Conservation (phyloP, 2,888 invertebrate species). For the Pyrgus malvae region DNA sequence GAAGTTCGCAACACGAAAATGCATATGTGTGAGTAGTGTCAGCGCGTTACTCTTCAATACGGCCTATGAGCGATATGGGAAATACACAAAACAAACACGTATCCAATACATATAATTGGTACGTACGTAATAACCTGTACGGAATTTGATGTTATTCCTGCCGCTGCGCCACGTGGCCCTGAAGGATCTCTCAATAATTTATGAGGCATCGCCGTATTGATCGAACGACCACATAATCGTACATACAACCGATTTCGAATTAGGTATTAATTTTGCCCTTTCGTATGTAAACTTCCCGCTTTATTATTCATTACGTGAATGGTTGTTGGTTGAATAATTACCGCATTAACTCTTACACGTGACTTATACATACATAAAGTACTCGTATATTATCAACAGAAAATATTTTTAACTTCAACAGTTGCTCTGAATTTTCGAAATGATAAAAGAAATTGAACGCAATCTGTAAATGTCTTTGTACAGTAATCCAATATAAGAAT, state of each 20-base stretch:
- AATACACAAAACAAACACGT: background rate
- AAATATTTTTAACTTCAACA: too few relatives aligned
- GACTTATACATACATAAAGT: too few relatives aligned
- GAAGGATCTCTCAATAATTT: slow-evolving; percentile 12
- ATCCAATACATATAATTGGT: background rate
- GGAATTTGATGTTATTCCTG: background rate
- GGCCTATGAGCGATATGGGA: too few relatives aligned
- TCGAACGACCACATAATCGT: background rate
- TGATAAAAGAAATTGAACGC: too few relatives aligned
- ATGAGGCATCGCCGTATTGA: slow-evolving; percentile 11
- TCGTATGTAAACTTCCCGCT: slow-evolving; percentile 1
- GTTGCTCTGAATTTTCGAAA: too few relatives aligned
- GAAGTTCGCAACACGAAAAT: too few relatives aligned
- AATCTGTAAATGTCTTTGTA: too few relatives aligned
- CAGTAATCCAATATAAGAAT: too few relatives aligned
- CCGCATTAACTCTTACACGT: too few relatives aligned
- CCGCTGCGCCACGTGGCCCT: background rate
- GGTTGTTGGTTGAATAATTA: background rate
- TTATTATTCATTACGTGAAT: background rate
- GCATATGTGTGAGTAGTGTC: too few relatives aligned
- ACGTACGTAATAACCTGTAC: background rate
- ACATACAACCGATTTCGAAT: background rate
- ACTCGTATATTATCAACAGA: too few relatives aligned
- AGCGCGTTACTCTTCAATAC: too few relatives aligned
- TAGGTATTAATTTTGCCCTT: slow-evolving; percentile 2